Conservation (phyloP, 2,113 vertebrate genomes). For the Datnioides undecimradiatus region DNA sequence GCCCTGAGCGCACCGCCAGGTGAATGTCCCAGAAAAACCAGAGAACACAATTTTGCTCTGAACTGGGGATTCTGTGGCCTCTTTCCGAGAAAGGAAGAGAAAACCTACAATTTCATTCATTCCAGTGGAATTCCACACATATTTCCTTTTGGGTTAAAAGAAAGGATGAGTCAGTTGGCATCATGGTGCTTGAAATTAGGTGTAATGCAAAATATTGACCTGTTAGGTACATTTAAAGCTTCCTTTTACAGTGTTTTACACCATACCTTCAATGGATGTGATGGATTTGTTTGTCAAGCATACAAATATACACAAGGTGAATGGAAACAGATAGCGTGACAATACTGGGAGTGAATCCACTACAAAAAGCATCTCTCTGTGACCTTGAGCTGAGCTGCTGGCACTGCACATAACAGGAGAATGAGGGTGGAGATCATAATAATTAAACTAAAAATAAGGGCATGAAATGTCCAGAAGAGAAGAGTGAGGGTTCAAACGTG, state of each 20-base stretch:
- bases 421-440: constrained; percentile 22
- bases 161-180: constrained; percentile 23
- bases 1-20: constrained; percentile 62
- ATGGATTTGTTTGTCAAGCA: constrained; percentile 32
- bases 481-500: neutral
- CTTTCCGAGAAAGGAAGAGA: constrained; percentile 35
- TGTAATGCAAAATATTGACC: constrained; percentile 25
- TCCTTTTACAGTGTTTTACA: constrained; percentile 8
- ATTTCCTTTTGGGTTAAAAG: constrained; percentile 40
- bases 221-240: constrained; percentile 10
- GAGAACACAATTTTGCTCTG: constrained; percentile 56
- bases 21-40: constrained; percentile 77
- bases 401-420: constrained; percentile 29
- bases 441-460: constrained; percentile 44
- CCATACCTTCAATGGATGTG: constrained; percentile 20
- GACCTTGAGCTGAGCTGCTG: constrained; percentile 63
- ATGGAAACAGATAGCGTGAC: constrained; percentile 19
- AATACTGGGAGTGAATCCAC: constrained; percentile 38
- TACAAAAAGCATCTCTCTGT: constrained; percentile 45
- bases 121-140: constrained; percentile 49
- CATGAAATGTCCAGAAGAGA: constrained; percentile 13
- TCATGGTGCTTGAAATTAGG: constrained; percentile 31
- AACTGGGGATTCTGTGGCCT: constrained; percentile 63
- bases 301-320: constrained; percentile 21
- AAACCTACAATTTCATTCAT: constrained; percentile 31